Evolutionary conservation across 35 echinoderm and acorn worm species (phyloP).

Genomic region (Ptychodera flava): DNA sequence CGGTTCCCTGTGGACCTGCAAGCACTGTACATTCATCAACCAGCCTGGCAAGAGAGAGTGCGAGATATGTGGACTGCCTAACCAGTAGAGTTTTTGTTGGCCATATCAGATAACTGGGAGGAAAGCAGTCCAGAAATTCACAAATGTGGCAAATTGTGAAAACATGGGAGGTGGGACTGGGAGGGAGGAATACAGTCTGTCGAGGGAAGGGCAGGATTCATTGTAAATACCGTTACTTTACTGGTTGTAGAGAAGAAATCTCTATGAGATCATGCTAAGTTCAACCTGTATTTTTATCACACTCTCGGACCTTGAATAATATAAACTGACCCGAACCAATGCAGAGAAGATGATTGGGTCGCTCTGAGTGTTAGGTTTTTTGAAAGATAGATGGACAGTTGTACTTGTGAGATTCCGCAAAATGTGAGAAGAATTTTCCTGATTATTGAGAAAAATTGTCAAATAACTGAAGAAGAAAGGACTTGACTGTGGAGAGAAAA

Average conservation of each 20-base stretch:
- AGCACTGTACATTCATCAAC: constrained; percentile 88
- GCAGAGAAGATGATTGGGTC: too few species aligned
- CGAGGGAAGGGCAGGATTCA: neutral
- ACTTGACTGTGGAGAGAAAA: too few species aligned
- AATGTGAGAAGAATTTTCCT: too few species aligned
- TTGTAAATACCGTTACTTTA: neutral
- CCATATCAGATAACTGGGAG: neutral
- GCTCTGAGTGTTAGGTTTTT: too few species aligned
- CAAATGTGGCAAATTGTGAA: neutral
- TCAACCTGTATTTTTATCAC: too few species aligned
- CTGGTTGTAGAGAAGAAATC: neutral
- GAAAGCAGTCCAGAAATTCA: neutral
- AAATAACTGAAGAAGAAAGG: too few species aligned
- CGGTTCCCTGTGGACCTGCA: constrained; percentile 54
- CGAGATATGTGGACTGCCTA: constrained; percentile 82
- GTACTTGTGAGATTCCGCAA: too few species aligned
- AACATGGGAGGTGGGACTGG: neutral
- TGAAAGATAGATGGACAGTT: too few species aligned
- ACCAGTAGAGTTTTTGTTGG: neutral
- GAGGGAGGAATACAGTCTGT: neutral
- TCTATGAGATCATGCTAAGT: neutral
- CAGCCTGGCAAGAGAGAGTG: constrained; percentile 38
- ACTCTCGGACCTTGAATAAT: too few species aligned
- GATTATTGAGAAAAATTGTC: too few species aligned
- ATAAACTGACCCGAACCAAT: too few species aligned